Conservation (phyloP, 2,113 vertebrate genomes). For the Thamnaconus septentrionalis region DNA sequence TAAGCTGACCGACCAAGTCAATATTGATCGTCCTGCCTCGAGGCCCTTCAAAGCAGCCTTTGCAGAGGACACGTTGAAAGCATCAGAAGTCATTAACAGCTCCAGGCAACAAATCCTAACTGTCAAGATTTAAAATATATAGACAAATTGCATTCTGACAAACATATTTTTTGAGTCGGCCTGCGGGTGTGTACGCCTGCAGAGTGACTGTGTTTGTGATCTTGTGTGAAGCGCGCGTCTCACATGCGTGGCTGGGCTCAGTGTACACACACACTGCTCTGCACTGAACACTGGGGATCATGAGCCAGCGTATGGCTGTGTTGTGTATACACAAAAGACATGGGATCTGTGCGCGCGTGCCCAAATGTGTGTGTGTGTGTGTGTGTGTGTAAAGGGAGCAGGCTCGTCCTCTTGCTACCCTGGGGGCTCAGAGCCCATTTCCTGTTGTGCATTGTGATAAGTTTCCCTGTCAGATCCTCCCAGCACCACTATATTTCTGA, state of each 20-base stretch:
- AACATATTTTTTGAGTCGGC: conserved; percentile 50
- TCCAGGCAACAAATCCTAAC: conserved; percentile 58
- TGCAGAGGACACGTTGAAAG: conserved; percentile 71
- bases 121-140: conserved; percentile 66
- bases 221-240: conserved; percentile 19
- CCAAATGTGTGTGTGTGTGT: conserved; percentile 33
- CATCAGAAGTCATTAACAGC: conserved; percentile 68
- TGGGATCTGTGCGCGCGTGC: conserved; percentile 36
- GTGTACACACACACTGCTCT: conserved; percentile 24
- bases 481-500: conserved; percentile 84
- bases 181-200: conserved; percentile 44
- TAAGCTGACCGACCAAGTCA: conserved; percentile 58
- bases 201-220: conserved; percentile 14
- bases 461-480: conserved; percentile 83
- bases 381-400: conserved; percentile 44
- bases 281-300: conserved; percentile 49
- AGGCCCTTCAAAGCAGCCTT: conserved; percentile 54
- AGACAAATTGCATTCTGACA: conserved; percentile 51
- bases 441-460: conserved; percentile 80
- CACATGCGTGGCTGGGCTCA: conserved; percentile 23
- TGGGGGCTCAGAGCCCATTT: conserved; percentile 77
- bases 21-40: conserved; percentile 69
- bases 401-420: conserved; percentile 65
- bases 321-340: conserved; percentile 47
- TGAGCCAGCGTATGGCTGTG: conserved; percentile 50